Conservation (phyloP, 2,888 invertebrate species). For the Ecliptopera silaceata region DNA sequence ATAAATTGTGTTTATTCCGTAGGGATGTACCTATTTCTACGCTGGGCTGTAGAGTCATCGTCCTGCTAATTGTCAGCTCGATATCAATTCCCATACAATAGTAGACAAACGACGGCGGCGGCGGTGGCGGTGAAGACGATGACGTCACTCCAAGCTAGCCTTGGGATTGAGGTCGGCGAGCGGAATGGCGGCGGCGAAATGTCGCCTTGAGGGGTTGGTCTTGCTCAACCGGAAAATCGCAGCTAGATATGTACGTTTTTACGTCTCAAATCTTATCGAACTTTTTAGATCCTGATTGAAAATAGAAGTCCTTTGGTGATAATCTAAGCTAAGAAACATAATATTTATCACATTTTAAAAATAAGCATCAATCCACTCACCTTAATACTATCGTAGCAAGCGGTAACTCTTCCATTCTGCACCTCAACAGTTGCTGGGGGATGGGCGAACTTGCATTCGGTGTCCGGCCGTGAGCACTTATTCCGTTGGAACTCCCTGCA, state of each 20-base stretch:
- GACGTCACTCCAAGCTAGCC: slow-evolving; percentile 77
- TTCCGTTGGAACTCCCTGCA: slow-evolving; percentile 99
- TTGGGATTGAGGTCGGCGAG: slow-evolving; percentile 77
- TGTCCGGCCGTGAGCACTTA: slow-evolving; percentile 99
- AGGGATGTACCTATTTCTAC: slow-evolving; percentile 8
- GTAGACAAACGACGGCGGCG: slow-evolving; percentile 51
- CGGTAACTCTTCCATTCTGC: slow-evolving; percentile 99
- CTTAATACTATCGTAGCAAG: slow-evolving; percentile 99
- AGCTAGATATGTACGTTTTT: slow-evolving; percentile 46
- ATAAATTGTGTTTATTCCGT: slow-evolving; percentile 5
- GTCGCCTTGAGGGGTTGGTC: slow-evolving; percentile 68
- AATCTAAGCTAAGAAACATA: background rate
- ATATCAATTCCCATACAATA: slow-evolving; percentile 75
- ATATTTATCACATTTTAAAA: background rate
- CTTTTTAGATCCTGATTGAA: slow-evolving; percentile 1
- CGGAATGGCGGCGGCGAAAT: slow-evolving; percentile 66
- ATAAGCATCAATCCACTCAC: slow-evolving; percentile 82
- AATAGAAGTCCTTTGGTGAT: background rate
- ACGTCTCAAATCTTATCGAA: slow-evolving; percentile 29
- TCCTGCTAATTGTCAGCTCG: slow-evolving; percentile 66
- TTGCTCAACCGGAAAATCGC: slow-evolving; percentile 56
- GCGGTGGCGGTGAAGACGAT: slow-evolving; percentile 43
- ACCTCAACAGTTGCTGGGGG: slow-evolving; percentile 99
- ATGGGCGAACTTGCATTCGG: slow-evolving; percentile 99
- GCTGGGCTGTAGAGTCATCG: slow-evolving; percentile 59